These are phyloP conservation scores for Chymomyza procnemis DNA, from an alignment of 2,888 invertebrate species.

Conservation along the genomic window DNA sequence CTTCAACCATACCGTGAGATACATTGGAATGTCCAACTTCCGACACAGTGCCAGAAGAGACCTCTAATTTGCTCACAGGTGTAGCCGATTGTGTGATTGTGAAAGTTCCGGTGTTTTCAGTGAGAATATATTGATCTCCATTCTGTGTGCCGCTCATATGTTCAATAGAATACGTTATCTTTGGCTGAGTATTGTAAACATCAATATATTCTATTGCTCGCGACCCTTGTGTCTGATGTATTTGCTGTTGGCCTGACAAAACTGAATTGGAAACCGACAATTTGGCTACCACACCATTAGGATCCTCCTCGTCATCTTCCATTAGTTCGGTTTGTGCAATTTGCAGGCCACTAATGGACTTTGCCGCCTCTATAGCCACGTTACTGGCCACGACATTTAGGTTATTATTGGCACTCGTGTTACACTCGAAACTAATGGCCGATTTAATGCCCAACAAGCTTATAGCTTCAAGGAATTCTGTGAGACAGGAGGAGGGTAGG, in stretches of 20 bases:
- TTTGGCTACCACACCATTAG: slow-evolving; percentile 37
- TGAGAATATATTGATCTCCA: slow-evolving; percentile 76
- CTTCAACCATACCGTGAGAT: slow-evolving; percentile 54
- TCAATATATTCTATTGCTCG: slow-evolving; percentile 76
- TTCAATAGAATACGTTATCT: slow-evolving; percentile 77
- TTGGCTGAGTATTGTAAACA: slow-evolving; percentile 76
- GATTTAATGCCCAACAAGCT: slow-evolving; percentile 77
- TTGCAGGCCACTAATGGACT: slow-evolving; percentile 58
- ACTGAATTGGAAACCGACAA: slow-evolving; percentile 37
- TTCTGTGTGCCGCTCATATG: slow-evolving; percentile 70
- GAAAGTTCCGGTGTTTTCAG: slow-evolving; percentile 75
- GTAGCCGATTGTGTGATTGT: slow-evolving; percentile 67
- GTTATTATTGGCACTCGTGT: slow-evolving; percentile 44
- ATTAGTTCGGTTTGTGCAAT: slow-evolving; percentile 72
- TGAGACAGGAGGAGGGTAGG: slow-evolving; percentile 72
- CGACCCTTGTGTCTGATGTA: slow-evolving; percentile 28
- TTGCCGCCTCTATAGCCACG: slow-evolving; percentile 46
- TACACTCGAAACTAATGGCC: slow-evolving; percentile 78
- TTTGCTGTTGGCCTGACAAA: slow-evolving; percentile 35
- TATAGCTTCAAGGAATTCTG: slow-evolving; percentile 77
- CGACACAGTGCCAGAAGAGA: slow-evolving; percentile 25
- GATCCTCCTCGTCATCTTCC: slow-evolving; percentile 53
- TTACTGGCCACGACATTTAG: slow-evolving; percentile 36
- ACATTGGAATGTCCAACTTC: slow-evolving; percentile 16
- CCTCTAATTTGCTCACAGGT: slow-evolving; percentile 61